phyloP scores from a whole-genome alignment of 2,888 invertebrate species.

The Elmis aenea region DNA sequence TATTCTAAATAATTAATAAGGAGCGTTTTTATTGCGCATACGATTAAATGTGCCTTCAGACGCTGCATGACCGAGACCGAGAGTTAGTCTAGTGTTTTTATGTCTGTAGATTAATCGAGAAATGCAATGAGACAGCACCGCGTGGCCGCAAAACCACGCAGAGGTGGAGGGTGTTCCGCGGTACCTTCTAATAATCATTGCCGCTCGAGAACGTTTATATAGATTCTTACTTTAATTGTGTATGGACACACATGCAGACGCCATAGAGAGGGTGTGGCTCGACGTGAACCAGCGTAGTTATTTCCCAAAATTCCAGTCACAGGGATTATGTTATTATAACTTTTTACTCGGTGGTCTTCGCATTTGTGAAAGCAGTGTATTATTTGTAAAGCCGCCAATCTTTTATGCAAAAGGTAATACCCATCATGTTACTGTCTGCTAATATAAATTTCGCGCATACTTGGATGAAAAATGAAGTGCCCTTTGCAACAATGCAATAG shows the following conservation, averaged over 20 bases:
- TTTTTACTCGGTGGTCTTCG: constrained; percentile 22
- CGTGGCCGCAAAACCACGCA: constrained; percentile 15
- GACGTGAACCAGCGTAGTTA: constrained; percentile 20
- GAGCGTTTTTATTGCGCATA: too few species aligned
- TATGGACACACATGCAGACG: constrained; percentile 25
- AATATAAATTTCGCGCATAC: too few species aligned
- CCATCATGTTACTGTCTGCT: too few species aligned
- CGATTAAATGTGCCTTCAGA: too few species aligned
- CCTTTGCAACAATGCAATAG: too few species aligned
- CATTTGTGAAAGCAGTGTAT: constrained; percentile 9
- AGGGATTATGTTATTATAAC: constrained; percentile 24
- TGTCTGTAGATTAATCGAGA: too few species aligned
- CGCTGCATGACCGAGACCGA: too few species aligned
- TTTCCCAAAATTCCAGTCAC: constrained; percentile 24
- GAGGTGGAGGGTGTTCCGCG: constrained; percentile 21
- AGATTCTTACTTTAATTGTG: constrained; percentile 25
- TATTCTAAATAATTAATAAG: too few species aligned
- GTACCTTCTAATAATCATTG: constrained; percentile 26
- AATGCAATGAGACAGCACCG: too few species aligned
- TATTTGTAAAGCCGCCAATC: constrained; percentile 9
- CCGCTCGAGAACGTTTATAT: constrained; percentile 24
- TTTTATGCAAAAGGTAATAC: constrained; percentile 9
- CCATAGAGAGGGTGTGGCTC: constrained; percentile 22
- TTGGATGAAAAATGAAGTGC: too few species aligned
- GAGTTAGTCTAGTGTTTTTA: too few species aligned